Base-by-base conservation (phyloP, 2,113 vertebrate species). In the Datnioides undecimradiatus region DNA sequence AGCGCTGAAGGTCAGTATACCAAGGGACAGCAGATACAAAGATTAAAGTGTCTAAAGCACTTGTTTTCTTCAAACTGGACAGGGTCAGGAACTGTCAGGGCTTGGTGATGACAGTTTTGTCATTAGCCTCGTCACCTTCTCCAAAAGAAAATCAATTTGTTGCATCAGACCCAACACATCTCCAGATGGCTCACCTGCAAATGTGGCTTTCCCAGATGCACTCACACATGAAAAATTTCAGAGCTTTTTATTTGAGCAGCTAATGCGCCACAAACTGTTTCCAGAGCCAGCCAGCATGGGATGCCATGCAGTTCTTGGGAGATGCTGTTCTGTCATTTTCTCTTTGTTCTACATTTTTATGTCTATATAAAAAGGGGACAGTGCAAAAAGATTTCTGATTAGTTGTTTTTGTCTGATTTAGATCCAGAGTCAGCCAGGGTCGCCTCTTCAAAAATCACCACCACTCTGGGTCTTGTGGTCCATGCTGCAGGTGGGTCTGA, bases 391-490 rank as follows among this genome's bases (percentile, higher is more conserved):
- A 1, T 27, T 14, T n/a, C 12, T 43, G 2, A n/a, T 4, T 21
- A 27, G 25, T 48, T 38, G n/a, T 60, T 67, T 27, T 83, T 58
- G 5, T 76, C 71, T 76, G 3, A 48, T 95, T 92, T 84, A 98
- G 98, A 99, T 93, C 94, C 98, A 86, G 98, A 99, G 93, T 91
- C 96, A 33, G 95, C 95, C 41, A 96, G 98, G 69, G 86, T 94
- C 25, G 91, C 91, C 84, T 97, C 93, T 85, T 99, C 98, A 19
- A 99, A 99, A 91, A 97, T 99, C 87, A 99, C 98, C 66, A 99
- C 97, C 60, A 99, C 98, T 0, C 90, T 99, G 81, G 98, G 98
- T 11, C 95, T 99, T 29, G 98, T 99, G 17, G 98, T 99, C 73
- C 98, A 99, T 49, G 98, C 98, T 87, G 98, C 98, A 94, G 98